phyloP scores from a whole-genome alignment of 2,113 vertebrate species.

The Nothobranchius furzeri region DNA sequence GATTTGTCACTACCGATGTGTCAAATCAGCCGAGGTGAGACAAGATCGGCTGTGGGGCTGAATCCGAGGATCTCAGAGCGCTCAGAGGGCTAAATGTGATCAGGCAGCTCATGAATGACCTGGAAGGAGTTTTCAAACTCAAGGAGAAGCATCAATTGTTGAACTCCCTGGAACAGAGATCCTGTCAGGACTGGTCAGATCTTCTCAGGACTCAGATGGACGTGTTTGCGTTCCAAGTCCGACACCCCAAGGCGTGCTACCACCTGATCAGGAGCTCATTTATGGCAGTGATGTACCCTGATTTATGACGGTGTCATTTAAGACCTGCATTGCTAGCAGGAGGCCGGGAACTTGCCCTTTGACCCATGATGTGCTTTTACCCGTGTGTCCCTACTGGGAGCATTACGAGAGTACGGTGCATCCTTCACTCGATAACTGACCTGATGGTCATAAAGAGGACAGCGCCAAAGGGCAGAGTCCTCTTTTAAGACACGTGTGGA shows the following conservation, averaged over 20 bases:
- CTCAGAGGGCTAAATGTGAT: constrained; percentile 16
- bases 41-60: constrained; percentile 18
- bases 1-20: constrained; percentile 56
- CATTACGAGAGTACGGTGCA: constrained; percentile 14
- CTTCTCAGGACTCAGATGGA: constrained; percentile 60
- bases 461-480: neutral
- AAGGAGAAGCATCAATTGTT: neutral
- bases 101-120: constrained; percentile 18
- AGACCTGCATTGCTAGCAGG: constrained; percentile 38
- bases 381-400: constrained; percentile 11
- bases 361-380: constrained; percentile 24
- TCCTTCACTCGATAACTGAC: constrained; percentile 41
- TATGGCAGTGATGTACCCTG: constrained; percentile 20
- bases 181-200: constrained; percentile 10
- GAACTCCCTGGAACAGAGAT: constrained; percentile 25
- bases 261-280: constrained; percentile 43
- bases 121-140: constrained; percentile 19
- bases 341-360: constrained; percentile 33
- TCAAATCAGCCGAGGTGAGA: constrained; percentile 50
- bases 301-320: constrained; percentile 1
- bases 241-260: constrained; percentile 37
- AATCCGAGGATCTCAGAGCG: constrained; percentile 17
- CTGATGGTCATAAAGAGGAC: neutral
- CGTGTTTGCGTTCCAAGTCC: constrained; percentile 26
- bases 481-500: constrained; percentile 14